These are phyloP conservation scores for Atta cephalotes DNA, from an alignment of 1,140 invertebrate genomes.

Conservation along the genomic window DNA sequence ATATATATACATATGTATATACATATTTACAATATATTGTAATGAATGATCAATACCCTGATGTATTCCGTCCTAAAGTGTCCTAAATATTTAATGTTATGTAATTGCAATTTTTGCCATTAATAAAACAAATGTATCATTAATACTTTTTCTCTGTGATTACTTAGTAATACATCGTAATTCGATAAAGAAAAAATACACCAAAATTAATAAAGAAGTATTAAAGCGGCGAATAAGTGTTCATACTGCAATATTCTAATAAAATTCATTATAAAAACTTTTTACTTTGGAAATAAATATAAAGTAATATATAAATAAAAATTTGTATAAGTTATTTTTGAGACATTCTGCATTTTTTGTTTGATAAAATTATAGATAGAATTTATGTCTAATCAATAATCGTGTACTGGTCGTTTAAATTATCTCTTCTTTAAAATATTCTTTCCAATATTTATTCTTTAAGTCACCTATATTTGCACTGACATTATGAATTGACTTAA, in stretches of 20 bases:
- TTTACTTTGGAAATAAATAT: background rate
- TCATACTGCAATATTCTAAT: background rate
- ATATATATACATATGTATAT: slow-evolving; percentile 21
- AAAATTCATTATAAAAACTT: slow-evolving; percentile 16
- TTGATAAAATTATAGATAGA: slow-evolving; percentile 18
- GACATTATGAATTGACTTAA: slow-evolving; percentile 44
- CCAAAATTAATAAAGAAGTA: background rate
- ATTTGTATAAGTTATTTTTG: background rate
- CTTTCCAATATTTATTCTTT: slow-evolving; percentile 33
- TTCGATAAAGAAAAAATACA: background rate
- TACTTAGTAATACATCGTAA: slow-evolving; percentile 8
- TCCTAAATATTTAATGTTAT: slow-evolving; percentile 70
- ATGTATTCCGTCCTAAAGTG: slow-evolving; percentile 74
- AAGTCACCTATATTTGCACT: slow-evolving; percentile 41
- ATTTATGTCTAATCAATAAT: slow-evolving; percentile 31
- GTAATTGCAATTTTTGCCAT: slow-evolving; percentile 68
- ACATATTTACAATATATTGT: slow-evolving; percentile 60
- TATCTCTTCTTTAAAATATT: slow-evolving; percentile 61
- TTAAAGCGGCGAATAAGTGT: slow-evolving; percentile 9
- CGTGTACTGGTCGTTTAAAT: slow-evolving; percentile 1
- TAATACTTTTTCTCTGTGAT: slow-evolving; percentile 33
- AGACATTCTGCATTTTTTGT: slow-evolving; percentile 6
- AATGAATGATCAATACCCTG: slow-evolving; percentile 67
- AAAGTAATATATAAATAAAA: background rate
- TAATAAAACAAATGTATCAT: slow-evolving; percentile 71